Conservation (phyloP, 2,113 vertebrate species). For the Microcebus ravelobensis region DNA sequence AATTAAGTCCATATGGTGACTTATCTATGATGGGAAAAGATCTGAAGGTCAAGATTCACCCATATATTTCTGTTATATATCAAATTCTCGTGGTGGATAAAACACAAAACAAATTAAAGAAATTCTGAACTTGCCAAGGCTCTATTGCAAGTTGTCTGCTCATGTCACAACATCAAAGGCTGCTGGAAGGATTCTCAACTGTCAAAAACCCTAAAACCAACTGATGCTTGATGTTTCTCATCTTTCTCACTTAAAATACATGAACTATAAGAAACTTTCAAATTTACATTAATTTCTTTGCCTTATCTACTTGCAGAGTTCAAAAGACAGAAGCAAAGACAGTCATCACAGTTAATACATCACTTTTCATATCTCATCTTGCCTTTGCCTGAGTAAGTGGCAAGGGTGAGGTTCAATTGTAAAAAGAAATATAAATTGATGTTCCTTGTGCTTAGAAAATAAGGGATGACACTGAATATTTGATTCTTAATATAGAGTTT, state of each 20-base stretch:
- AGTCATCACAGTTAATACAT: not conserved
- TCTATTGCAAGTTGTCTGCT: not conserved
- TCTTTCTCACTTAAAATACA: not conserved
- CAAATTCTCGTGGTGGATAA: not conserved
- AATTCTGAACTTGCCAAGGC: not conserved
- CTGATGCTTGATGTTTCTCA: not conserved
- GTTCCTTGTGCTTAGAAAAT: not conserved
- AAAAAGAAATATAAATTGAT: slow-evolving; percentile 12
- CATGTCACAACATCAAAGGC: not conserved
- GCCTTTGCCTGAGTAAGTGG: not conserved
- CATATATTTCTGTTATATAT: not conserved
- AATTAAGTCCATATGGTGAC: not conserved
- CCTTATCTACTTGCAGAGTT: not conserved
- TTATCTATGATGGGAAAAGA: slow-evolving; percentile 19
- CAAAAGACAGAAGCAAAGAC: not conserved
- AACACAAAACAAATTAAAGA: not conserved
- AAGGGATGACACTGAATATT: not conserved
- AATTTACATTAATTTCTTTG: not conserved
- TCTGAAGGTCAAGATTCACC: not conserved
- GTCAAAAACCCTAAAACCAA: slow-evolving; percentile 31
- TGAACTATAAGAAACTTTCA: not conserved
- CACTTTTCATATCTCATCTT: not conserved
- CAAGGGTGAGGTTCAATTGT: not conserved
- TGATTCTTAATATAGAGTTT: not conserved
- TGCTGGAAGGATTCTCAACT: not conserved